Evolutionary conservation across 2,797 vertebrate species (phyloP).

Genomic region (Acrocephalus scirpaceus): DNA sequence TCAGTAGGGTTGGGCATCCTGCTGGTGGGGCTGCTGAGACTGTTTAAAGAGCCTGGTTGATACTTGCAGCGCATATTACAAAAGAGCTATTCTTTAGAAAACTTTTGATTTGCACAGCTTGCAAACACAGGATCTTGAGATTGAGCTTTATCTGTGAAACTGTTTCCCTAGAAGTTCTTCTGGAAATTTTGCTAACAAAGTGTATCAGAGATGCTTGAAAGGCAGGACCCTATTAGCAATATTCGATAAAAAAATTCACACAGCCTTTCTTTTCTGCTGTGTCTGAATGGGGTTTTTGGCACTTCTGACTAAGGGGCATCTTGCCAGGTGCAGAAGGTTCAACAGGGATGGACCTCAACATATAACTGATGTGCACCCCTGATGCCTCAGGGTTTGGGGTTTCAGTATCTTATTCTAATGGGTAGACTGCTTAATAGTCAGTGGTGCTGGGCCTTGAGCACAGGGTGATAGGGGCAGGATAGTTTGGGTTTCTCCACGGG

Average conservation of each 20-base stretch:
- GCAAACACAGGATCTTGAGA: not conserved
- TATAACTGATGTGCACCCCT: not conserved
- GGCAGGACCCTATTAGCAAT: not conserved
- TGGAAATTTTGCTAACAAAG: not conserved
- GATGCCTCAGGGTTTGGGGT: too few species aligned
- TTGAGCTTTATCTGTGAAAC: not conserved
- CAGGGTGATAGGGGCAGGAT: too few species aligned
- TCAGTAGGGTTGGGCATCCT: not conserved
- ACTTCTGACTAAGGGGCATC: not conserved
- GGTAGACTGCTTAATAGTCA: too few species aligned
- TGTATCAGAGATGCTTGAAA: not conserved
- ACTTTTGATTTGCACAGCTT: not conserved
- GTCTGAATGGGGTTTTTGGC: not conserved
- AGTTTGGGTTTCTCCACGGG: too few species aligned
- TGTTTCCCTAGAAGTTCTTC: not conserved
- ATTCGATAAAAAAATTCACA: not conserved
- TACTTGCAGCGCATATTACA: not conserved
- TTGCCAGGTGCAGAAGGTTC: not conserved
- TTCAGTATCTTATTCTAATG: too few species aligned
- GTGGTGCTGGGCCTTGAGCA: too few species aligned
- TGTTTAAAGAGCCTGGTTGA: not conserved
- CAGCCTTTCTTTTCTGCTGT: not conserved
- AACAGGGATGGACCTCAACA: not conserved
- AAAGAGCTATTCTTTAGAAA: not conserved
- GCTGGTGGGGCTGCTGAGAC: conserved; percentile 26